These are phyloP conservation scores for Coccyzus lansbergi DNA, from an alignment of 2,797 vertebrate genomes.

Conservation along the genomic window DNA sequence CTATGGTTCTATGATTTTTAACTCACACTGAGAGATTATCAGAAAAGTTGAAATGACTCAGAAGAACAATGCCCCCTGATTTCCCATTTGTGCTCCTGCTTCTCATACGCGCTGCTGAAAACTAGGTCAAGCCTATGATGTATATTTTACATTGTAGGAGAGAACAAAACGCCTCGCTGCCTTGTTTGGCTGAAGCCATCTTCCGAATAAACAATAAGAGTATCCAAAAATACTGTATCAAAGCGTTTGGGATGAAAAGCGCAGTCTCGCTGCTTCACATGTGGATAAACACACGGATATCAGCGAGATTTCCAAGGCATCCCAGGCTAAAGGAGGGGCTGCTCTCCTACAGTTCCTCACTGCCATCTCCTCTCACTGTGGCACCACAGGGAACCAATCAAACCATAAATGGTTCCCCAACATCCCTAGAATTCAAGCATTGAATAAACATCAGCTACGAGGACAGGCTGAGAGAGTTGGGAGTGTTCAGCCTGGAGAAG, in stretches of 20 bases:
- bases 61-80: neutral
- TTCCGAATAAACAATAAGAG: neutral
- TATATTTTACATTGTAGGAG: neutral
- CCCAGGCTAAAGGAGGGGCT: neutral
- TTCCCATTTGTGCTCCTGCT: neutral
- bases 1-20: too few species aligned
- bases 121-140: slow-evolving; percentile 42
- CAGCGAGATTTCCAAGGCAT: neutral
- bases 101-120: slow-evolving; percentile 1
- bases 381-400: neutral
- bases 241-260: neutral
- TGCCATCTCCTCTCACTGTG: neutral
- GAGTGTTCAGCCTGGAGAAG: too few species aligned
- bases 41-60: neutral
- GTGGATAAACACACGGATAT: fast-evolving
- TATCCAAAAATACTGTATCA: neutral
- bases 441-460: neutral
- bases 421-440: neutral
- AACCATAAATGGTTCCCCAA: neutral
- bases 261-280: neutral
- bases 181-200: neutral
- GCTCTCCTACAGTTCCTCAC: neutral
- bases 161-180: neutral
- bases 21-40: neutral
- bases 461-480: too few species aligned